phyloP scores from a whole-genome alignment of 2,888 invertebrate species.

The Pachydiplax longipennis region DNA sequence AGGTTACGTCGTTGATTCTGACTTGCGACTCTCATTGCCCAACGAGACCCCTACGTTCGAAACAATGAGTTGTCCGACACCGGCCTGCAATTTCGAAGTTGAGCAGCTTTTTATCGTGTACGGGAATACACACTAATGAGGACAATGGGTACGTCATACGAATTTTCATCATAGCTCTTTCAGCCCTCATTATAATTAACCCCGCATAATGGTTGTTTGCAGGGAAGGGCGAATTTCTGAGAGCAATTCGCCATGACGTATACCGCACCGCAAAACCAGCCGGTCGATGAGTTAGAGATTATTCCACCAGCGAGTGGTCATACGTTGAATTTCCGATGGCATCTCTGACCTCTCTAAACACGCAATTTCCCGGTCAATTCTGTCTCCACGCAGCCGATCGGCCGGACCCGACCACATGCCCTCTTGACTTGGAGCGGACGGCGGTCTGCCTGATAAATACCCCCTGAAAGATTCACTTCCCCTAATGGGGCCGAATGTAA shows the following conservation, averaged over 20 bases:
- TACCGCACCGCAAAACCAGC: not conserved
- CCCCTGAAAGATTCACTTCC: constrained; percentile 16
- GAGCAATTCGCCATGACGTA: not conserved
- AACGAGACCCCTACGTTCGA: too few relatives aligned
- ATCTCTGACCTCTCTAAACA: not conserved
- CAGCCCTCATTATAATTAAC: not conserved
- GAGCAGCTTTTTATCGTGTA: too few relatives aligned
- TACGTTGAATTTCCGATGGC: not conserved
- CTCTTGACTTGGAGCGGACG: not conserved
- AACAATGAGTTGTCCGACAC: too few relatives aligned
- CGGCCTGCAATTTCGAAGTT: too few relatives aligned
- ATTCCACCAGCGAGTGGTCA: not conserved
- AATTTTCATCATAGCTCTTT: not conserved
- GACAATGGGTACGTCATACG: not conserved
- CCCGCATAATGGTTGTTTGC: not conserved
- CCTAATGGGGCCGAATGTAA: not conserved
- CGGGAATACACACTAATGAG: too few relatives aligned
- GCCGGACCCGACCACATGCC: not conserved
- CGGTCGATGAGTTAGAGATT: not conserved
- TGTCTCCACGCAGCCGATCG: not conserved
- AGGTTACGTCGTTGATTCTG: too few relatives aligned
- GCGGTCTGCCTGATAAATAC: not conserved
- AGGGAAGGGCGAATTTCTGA: not conserved
- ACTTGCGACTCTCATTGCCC: too few relatives aligned
- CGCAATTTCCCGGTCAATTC: not conserved